Base-by-base conservation (phyloP, 2,113 vertebrate species). In the Tyrannus savana region DNA sequence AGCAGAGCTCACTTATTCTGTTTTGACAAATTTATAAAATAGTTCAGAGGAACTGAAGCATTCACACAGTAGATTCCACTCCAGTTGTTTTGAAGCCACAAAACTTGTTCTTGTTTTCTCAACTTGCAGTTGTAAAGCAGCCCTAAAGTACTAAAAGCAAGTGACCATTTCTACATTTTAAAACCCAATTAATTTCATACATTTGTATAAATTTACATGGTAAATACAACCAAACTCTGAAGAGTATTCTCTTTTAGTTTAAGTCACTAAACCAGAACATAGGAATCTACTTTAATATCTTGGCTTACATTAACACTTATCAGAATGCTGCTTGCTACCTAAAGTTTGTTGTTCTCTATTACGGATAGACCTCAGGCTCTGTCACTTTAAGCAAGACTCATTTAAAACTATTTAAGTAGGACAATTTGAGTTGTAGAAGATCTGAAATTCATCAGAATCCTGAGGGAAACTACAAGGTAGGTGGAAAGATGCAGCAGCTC, bases 331-430 rank as follows among this genome's bases (percentile, higher is more conserved):
- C 28, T 76, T 79, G n/a, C n/a, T 75, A 62, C 47, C 15, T 39
- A 55, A 55, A 92, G 28, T 21, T 47, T 78, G 7, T 6, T 60
- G 19, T 37, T 39, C 19, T 74, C 37, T 73, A 15, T 18, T 33
- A 73, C 0, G 0, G 14, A 22, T 0, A 85, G 12, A 67, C 3
- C 6, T 62, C 30, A 69, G 23, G 8, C 49, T 10, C 19, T 15
- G 1, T 44, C 60, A 75, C 53, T 75, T 85, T 44, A 87, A 69
- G 19, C 8, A 77, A 49, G 19, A 56, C 12, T 24, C 1, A 50
- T 44, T 50, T n/a, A 85, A 79, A 77, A 46, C 35, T 55, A 60
- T 17, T 95, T n/a, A 73, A 53, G 8, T 5, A 41, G 27, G 52
- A 58, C 33, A 52, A 47, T 30, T 3, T 21, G 47, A 71, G 16